Percentiles rank a stretch among this genome's conserved stretches.
Conservation (phyloP, 2,113 vertebrate species). For the Dicrurus megarhynchus region DNA sequence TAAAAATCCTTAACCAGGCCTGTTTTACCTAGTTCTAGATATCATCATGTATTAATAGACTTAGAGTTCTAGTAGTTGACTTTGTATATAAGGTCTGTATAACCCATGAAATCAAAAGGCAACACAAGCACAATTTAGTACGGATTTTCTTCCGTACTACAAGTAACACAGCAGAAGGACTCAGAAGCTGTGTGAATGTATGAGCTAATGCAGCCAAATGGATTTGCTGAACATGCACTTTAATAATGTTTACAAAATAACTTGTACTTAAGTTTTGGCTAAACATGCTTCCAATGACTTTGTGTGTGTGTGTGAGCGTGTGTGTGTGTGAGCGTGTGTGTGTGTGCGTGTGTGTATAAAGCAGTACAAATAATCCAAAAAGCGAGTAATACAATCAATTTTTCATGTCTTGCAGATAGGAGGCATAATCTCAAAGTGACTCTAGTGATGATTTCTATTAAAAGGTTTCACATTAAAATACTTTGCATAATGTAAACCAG, state of each 20-base stretch:
- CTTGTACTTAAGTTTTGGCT: slow-evolving; percentile 30
- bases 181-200: background rate
- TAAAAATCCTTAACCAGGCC: background rate
- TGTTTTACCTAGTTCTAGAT: background rate
- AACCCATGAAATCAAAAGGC: background rate
- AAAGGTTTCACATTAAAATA: slow-evolving; percentile 49
- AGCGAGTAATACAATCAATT: slow-evolving; percentile 12
- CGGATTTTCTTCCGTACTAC: background rate
- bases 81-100: background rate
- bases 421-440: slow-evolving; percentile 21
- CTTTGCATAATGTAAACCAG: slow-evolving; percentile 46
- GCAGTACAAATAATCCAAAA: slow-evolving; percentile 13
- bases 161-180: background rate
- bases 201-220: background rate
- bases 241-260: slow-evolving; percentile 53
- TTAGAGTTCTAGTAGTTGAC: background rate
- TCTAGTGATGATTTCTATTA: slow-evolving; percentile 43
- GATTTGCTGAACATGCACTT: slow-evolving; percentile 35
- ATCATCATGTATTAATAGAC: background rate
- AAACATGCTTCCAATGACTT: background rate
- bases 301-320: background rate
- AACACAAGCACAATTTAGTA: background rate
- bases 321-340: accelerated
- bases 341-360: background rate
- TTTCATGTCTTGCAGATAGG: slow-evolving; percentile 8